phyloP scores from a whole-genome alignment of 1,140 invertebrate species.

The Bombus balteatus region DNA sequence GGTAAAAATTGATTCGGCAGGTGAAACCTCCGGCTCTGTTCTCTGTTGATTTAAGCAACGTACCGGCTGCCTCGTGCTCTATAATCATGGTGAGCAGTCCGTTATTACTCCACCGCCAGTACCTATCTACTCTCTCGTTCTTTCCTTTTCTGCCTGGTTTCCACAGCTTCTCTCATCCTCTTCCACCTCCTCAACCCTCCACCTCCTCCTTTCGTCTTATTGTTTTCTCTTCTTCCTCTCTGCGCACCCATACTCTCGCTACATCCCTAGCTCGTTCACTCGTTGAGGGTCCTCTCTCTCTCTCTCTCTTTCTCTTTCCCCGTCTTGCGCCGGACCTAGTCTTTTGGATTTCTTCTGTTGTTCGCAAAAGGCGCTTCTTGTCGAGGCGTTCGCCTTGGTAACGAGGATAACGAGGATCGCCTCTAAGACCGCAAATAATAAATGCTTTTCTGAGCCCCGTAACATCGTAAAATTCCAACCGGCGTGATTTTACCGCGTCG shows the following conservation, averaged over 20 bases:
- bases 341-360: slow-evolving; percentile 1
- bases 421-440: slow-evolving; percentile 71
- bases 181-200: slow-evolving; percentile 21
- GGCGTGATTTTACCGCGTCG: slow-evolving; percentile 46
- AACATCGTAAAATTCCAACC: slow-evolving; percentile 62
- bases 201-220: slow-evolving; percentile 50
- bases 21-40: slow-evolving; percentile 73
- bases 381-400: slow-evolving; percentile 52
- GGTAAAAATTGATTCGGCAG: slow-evolving; percentile 74
- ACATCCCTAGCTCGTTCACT: not conserved
- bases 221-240: slow-evolving; percentile 49
- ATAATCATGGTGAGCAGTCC: slow-evolving; percentile 72
- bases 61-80: slow-evolving; percentile 71
- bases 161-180: slow-evolving; percentile 15
- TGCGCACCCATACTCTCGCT: slow-evolving; percentile 19
- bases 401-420: slow-evolving; percentile 71
- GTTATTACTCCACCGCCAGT: slow-evolving; percentile 72
- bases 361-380: slow-evolving; percentile 36
- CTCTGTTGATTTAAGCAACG: slow-evolving; percentile 74
- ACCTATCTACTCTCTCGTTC: slow-evolving; percentile 57
- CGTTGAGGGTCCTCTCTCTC: not conserved
- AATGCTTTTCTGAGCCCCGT: slow-evolving; percentile 63
- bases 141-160: slow-evolving; percentile 7
- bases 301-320: slow-evolving; percentile 14
- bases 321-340: not conserved